Evolutionary conservation across 2,113 vertebrate species (phyloP), one percentile per base, ranked within the genome.

Genomic region (Hylia prasina): DNA sequence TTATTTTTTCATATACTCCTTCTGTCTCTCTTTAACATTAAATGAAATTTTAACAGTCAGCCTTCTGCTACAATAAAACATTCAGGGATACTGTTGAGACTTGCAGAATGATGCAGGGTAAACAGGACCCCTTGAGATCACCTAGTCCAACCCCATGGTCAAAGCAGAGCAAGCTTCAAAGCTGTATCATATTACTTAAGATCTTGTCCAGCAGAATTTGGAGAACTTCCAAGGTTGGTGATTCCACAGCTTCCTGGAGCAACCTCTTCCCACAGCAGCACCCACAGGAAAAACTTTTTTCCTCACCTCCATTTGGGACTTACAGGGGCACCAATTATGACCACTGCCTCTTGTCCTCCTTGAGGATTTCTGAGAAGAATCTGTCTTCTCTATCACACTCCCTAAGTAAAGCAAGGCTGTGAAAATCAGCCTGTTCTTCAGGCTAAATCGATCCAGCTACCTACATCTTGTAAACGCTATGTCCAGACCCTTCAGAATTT

Each of bases 151-250:
- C 25, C 19, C 51, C 66, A 75, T 12, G 25, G 53, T 69, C 72
- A 89, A 77, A 87, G 77, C 30, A 87, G 16, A 44, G 47, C 50
- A 69, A 81, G 78, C 50, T 89, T 93, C 83, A 94, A 83, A 80
- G 68, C 48, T 65, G 1, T 68, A 80, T 88, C 61, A 39, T 33
- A 35, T 93, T 82, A 93, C 63, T 86, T 63, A 76, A 71, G 68
- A 76, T 14, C 87, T 58, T 86, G 48, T 68, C 44, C 68, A 83
- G 57, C 40, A 91, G 40, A 68, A 89, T 80, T 76, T 95, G 83
- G 71, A 93, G 64, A 72, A 80, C 51, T 68, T 86, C 66, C 76
- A 86, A 90, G 57, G 58, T 0, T 83, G 58, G 57, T 69, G 39
- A 93, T 83, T 82, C 48, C 66, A 86, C 48, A 82, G 83, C 30